Evolutionary conservation across 2,797 vertebrate species (phyloP), one percentile per base, ranked within the genome.

Genomic region (Crenichthys baileyi): DNA sequence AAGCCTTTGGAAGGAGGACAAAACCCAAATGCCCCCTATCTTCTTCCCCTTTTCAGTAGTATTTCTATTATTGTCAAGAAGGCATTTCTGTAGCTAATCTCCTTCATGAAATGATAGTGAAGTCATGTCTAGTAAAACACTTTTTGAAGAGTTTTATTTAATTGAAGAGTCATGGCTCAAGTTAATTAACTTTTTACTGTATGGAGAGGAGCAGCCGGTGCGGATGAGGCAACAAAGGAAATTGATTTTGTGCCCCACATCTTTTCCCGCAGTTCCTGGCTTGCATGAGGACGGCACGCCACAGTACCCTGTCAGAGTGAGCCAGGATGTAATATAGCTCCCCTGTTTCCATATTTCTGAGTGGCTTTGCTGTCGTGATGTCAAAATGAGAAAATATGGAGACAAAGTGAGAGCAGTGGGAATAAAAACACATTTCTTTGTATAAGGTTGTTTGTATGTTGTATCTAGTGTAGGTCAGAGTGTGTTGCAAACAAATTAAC

Each of bases 201-300:
- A 78, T 88, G 78, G 76, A 79, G 31, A 79, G 78, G 83, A 90
- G 89, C 83, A 90, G 89, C 79, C 83, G 72, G 86, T 87, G 76
- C 79, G 58, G 76, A 76, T 79, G 83, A 88, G 79, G 85, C 81
- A 44, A 83, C 82, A 87, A 72, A 87, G 87, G 89, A 94, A 94
- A 94, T 93, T 87, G 91, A 93, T 94, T 93, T 89, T 88, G 84
- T 88, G 84, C 82, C 89, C 89, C 84, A 83, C 84, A 89, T 90
- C 87, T 80, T 89, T 70, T 85, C 89, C 89, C 65, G 85, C 80
- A 81, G 89, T 88, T 91, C 75, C 82, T 87, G 91, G 82, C 88
- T 41, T n/a, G 56, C 2, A 7, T 58, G 77, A 7, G 61, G 63
- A 76, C 24, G 72, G 50, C 73, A 63, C 20, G 74, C 89, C 83